Base-by-base conservation (phyloP, 1,140 invertebrate genomes). In the Cyclargus thomasi region DNA sequence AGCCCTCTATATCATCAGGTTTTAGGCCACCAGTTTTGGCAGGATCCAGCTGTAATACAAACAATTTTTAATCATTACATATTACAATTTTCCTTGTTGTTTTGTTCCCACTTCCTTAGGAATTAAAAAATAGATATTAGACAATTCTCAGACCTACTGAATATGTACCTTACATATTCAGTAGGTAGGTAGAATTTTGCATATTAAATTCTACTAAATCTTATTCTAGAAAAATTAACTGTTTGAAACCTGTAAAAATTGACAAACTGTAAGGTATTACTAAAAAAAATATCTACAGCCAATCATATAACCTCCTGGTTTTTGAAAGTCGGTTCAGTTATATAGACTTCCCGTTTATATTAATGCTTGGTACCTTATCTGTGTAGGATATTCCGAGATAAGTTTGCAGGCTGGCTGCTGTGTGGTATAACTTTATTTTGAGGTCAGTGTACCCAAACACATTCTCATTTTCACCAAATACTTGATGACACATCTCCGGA, bases 381-480 rank as follows among this genome's bases (percentile, higher is more conserved):
- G 86, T 75, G 68, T 91, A 91, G 63, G 77, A 79, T 64, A 91
- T 87, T 64, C 88, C 88, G 64, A 91, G 78, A 71, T 90, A 91
- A 62, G 90, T 91, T 70, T 89, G 87, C 57, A 98, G 91, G 67
- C 93, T 95, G 29, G 94, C 95, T 63, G 97, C 96, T 71, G 94
- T 94, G 82, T 97, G 98, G 79, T 95, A 96, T 11, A 99, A 84
- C 63, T 95, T 93, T 6, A 99, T 93, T 69, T 92, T 92, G 21
- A 98, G 89, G 79, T 97, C 94, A 83, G 95, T 94, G 81, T 98
- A 99, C 17, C 98, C 98, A 92, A 98, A 98, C 83, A 99, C 97
- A 69, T 93, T 96, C 91, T 99, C 97, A 76, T 95, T 95, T 76
- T 97, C 96, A 21, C 97, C 97, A 91, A 98, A 99, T 17, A 98